Conservation (phyloP, 1,140 invertebrate genomes). For the Heliconius himera region DNA sequence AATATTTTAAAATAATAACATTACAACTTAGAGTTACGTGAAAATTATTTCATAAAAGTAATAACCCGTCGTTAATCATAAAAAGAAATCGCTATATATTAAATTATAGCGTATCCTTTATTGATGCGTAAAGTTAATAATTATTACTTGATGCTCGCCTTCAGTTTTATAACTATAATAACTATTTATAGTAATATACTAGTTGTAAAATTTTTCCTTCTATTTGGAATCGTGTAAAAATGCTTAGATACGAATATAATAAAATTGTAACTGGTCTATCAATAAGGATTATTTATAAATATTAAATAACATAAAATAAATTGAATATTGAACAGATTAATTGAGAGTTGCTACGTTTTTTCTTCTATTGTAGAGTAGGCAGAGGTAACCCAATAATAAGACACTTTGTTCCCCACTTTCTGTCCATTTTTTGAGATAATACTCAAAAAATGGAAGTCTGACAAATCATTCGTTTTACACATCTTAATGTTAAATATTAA, state of each 20-base stretch:
- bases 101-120: background rate
- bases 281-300: too few species aligned
- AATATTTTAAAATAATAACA: too few species aligned
- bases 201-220: background rate
- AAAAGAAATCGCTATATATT: conserved; percentile 14
- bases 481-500: too few species aligned
- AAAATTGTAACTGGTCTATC: background rate
- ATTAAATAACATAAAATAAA: too few species aligned
- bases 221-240: background rate
- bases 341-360: too few species aligned
- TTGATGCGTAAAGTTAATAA: conserved; percentile 8
- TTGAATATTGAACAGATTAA: too few species aligned
- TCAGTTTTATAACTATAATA: conserved; percentile 6
- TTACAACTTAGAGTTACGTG: background rate
- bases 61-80: conserved; percentile 3
- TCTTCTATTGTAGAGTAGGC: too few species aligned
- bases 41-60: background rate
- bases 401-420: too few species aligned
- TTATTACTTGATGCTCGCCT: background rate
- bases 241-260: background rate
- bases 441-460: too few species aligned
- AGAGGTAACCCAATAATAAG: too few species aligned
- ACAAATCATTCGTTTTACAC: too few species aligned
- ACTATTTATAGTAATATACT: background rate
- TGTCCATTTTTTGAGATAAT: too few species aligned